Percentiles rank a stretch among this genome's conserved stretches.
Conservation (phyloP, 2,113 vertebrate species). For the Mixornis gularis region DNA sequence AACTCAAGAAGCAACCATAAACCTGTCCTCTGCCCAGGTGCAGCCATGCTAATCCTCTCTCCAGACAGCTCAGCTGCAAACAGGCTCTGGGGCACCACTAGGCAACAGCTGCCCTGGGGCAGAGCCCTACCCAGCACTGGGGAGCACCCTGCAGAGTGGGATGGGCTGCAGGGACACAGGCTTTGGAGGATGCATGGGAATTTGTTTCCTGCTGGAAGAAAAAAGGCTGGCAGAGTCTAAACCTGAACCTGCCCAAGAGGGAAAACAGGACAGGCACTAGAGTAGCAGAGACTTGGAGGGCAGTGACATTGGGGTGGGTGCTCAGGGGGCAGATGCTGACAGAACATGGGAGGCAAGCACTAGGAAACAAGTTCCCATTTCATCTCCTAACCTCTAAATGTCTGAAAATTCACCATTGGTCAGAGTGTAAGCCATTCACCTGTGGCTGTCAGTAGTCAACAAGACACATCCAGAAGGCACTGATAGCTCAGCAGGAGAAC, state of each 20-base stretch:
- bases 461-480: neutral
- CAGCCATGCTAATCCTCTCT: neutral
- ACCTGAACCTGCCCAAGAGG: neutral
- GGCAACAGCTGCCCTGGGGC: neutral
- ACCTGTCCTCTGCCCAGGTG: neutral
- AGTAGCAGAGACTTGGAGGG: neutral
- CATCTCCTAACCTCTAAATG: neutral
- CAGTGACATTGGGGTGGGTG: neutral
- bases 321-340: neutral
- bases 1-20: neutral
- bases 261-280: neutral
- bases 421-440: neutral
- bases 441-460: neutral
- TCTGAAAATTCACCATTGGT: neutral
- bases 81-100: fast-evolving
- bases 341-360: neutral
- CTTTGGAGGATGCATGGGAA: neutral
- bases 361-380: neutral
- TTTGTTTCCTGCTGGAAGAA: neutral
- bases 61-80: neutral
- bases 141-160: neutral
- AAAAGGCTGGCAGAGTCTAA: neutral
- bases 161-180: neutral
- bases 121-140: fast-evolving
- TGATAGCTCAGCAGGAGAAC: neutral